These are phyloP conservation scores for Therioaphis trifolii DNA, from an alignment of 2,888 invertebrate genomes.

Conservation along the genomic window DNA sequence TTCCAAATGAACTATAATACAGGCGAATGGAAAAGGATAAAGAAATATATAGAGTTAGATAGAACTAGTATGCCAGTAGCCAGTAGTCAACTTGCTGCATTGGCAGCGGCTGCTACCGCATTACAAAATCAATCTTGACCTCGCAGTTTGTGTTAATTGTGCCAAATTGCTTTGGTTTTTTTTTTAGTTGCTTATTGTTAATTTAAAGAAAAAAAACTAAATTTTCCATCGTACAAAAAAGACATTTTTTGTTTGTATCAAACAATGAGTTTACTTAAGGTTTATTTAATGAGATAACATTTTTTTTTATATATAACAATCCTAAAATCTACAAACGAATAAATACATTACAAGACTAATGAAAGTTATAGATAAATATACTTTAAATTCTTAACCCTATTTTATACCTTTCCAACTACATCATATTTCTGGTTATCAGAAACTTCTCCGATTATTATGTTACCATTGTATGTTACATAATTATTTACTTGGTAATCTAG, in stretches of 20 bases:
- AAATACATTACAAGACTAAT: slow-evolving; percentile 58
- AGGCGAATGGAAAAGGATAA: slow-evolving; percentile 95
- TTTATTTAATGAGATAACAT: slow-evolving; percentile 55
- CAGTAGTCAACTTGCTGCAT: slow-evolving; percentile 61
- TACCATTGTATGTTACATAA: slow-evolving; percentile 79
- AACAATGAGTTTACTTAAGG: slow-evolving; percentile 41
- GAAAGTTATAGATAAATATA: slow-evolving; percentile 53
- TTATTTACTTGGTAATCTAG: slow-evolving; percentile 85
- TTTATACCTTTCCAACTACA: slow-evolving; percentile 78
- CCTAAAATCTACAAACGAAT: slow-evolving; percentile 58
- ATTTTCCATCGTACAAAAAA: slow-evolving; percentile 42
- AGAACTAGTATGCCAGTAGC: slow-evolving; percentile 60
- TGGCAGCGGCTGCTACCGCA: slow-evolving; percentile 63
- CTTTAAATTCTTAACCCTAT: slow-evolving; percentile 3
- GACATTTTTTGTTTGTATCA: slow-evolving; percentile 51
- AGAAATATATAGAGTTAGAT: slow-evolving; percentile 73
- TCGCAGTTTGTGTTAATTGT: background rate
- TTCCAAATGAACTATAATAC: slow-evolving; percentile 99
- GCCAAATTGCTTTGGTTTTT: slow-evolving; percentile 14
- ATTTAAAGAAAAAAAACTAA: slow-evolving; percentile 14
- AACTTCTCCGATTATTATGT: slow-evolving; percentile 79
- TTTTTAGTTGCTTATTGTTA: slow-evolving; percentile 17
- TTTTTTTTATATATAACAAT: slow-evolving; percentile 53
- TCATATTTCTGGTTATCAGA: slow-evolving; percentile 80
- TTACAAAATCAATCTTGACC: slow-evolving; percentile 55